Evolutionary conservation across 2,797 vertebrate genomes (phyloP), one percentile per base, ranked within the genome.

Genomic region (Amniataba percoides): DNA sequence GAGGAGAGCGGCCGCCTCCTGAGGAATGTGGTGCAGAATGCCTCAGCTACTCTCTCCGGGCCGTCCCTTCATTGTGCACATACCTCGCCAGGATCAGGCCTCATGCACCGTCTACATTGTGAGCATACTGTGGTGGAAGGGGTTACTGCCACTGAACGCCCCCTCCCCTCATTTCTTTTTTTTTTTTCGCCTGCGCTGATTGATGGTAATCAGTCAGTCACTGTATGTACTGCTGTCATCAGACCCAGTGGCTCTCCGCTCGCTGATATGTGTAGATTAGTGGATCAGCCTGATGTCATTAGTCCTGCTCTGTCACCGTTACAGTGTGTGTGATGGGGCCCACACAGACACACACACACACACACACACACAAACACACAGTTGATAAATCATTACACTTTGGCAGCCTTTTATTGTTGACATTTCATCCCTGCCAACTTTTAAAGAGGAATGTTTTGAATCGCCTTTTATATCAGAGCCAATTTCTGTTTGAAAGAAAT

Each of bases 21-120:
- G 73, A 86, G 89, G 89, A 92, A 92, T 91, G 91, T 25, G 53
- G 42, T 52, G 87, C 63, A 77, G 77, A 85, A 86, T 81, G 71
- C 77, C 78, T 83, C 71, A 8, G 72, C 67, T 51, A 8, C 86
- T 81, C 70, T 88, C 76, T 72, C 71, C 5, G 7, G 69, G 56
- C 80, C 49, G 48, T 71, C 79, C 82, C 74, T 39, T 84, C 84
- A 61, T 82, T 88, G 89, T 78, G 12, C 53, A 78, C 87, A 85
- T 77, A 69, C 84, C 70, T 77, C 49, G 2, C 62, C 73, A 42
- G 70, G 71, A 75, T 68, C 62, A 45, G 76, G 75, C 68, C 84
- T 73, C 48, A 0, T 77, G 69, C 60, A 14, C 62, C 0, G 77
- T 80, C 85, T 87, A 74, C 77, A 85, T 85, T 85, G 86, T 88